Percentiles rank a stretch among this genome's conserved stretches.
Evolutionary conservation across 2,888 invertebrate species (phyloP).

Genomic region (Acleris holmiana): DNA sequence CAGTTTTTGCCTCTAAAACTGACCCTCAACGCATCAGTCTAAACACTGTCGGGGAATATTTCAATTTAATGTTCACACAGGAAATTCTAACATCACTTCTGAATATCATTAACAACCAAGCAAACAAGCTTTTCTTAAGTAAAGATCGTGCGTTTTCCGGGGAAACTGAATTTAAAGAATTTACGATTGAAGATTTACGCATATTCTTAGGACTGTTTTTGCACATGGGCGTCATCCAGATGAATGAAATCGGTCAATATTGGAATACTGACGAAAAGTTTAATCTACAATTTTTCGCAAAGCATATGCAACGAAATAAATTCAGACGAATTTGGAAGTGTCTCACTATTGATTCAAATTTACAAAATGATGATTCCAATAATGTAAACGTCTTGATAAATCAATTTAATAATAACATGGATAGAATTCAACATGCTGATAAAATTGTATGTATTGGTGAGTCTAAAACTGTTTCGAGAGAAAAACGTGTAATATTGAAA

Average conservation of each 20-base stretch:
- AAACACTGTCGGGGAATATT: slow-evolving; percentile 19
- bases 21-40: not conserved
- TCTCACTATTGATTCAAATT: slow-evolving; percentile 12
- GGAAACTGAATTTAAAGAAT: slow-evolving; percentile 2
- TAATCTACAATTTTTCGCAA: slow-evolving; percentile 20
- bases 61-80: slow-evolving; percentile 12
- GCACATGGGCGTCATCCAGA: slow-evolving; percentile 30
- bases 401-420: slow-evolving; percentile 19
- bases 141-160: slow-evolving; percentile 13
- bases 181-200: slow-evolving; percentile 20
- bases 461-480: slow-evolving; percentile 7
- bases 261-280: slow-evolving; percentile 28
- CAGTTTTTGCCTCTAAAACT: not conserved
- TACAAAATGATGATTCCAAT: not conserved
- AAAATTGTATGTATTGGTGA: slow-evolving; percentile 22
- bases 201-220: slow-evolving; percentile 22
- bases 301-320: slow-evolving; percentile 24
- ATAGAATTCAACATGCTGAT: slow-evolving; percentile 3
- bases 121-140: slow-evolving; percentile 1
- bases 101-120: slow-evolving; percentile 17
- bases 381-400: slow-evolving; percentile 21
- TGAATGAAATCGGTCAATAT: slow-evolving; percentile 16
- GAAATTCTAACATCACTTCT: slow-evolving; percentile 8
- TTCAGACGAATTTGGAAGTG: slow-evolving; percentile 29
- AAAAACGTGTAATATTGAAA: not conserved